Base-by-base conservation (phyloP, 2,888 invertebrate species). In the Troides aeacus region DNA sequence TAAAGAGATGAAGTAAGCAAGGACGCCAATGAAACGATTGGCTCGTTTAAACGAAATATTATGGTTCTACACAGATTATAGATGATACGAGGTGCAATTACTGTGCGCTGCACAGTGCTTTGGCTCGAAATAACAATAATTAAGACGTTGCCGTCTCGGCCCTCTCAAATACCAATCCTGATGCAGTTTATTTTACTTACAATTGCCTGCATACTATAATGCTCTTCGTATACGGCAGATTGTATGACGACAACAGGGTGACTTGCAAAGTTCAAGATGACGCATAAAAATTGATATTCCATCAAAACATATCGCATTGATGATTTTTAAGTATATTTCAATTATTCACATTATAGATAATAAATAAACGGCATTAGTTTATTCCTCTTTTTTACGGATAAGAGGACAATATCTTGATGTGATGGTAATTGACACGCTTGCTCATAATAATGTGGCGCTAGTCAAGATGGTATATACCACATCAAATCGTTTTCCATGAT, bases 101-200 rank as follows among this genome's bases (percentile, higher is more conserved):
- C 76, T 75, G 69, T 72, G 71, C 75, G 76, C 78, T 78, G 80
- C 73, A 79, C 82, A 75, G 83, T 79, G 81, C 81, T 83, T 46
- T 79, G 72, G 74, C 72, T 76, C 73, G 72, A 83, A 88, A 88
- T 88, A 86, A 89, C 81, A 88, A 89, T 89, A 87, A 88, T 89
- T 87, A 87, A 85, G 84, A 77, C 73, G 77, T 78, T 77, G 77
- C 76, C 74, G 76, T 76, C 76, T 73, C 72, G 75, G 66, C 64
- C 64, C 57, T 63, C 68, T 78, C 80, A 76, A 77, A 79, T 78
- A 77, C 75, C 75, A 74, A 78, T 78, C 75, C 74, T 70, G 71
- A 73, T 71, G 72, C 72, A 71, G 75, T 78, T 78, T 78, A 80
- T 80, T 81, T 74, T 76, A 73, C 73, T 76, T 72, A 75, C 75